phyloP scores from a whole-genome alignment of 2,888 invertebrate species.

The Leptogaster cylindrica region DNA sequence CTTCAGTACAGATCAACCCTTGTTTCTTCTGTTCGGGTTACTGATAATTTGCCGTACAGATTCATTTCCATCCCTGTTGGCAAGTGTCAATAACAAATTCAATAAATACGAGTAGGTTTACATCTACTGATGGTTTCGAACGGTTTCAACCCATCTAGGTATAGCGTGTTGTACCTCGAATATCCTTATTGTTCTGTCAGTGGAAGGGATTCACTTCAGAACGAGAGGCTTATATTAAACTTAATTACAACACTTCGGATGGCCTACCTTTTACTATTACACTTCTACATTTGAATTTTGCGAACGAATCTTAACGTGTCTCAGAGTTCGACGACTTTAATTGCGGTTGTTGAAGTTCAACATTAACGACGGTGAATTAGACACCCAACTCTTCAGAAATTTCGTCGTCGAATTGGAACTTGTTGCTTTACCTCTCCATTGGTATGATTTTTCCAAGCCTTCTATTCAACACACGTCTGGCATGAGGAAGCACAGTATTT shows the following conservation, averaged over 20 bases:
- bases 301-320: constrained; percentile 1
- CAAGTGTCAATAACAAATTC: constrained; percentile 21
- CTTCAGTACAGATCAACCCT: neutral
- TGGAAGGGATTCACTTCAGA: neutral
- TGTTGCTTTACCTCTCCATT: too few relatives aligned
- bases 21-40: neutral
- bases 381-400: too few relatives aligned
- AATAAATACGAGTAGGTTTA: neutral
- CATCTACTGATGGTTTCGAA: too few relatives aligned
- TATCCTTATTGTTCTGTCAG: constrained; percentile 2
- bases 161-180: neutral
- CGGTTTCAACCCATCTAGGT: too few relatives aligned
- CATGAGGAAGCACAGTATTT: constrained; percentile 2
- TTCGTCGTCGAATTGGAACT: too few relatives aligned
- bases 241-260: constrained; percentile 9
- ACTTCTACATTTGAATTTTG: constrained; percentile 1
- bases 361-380: too few relatives aligned
- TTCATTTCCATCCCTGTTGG: constrained; percentile 16
- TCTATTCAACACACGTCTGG: constrained; percentile 11
- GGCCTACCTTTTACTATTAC: neutral
- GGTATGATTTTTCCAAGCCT: too few relatives aligned
- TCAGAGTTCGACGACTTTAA: neutral
- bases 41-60: constrained; percentile 8
- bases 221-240: neutral
- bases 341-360: too few relatives aligned